Base-by-base conservation (phyloP, 2,888 invertebrate genomes). In the Trisateles emortualis region DNA sequence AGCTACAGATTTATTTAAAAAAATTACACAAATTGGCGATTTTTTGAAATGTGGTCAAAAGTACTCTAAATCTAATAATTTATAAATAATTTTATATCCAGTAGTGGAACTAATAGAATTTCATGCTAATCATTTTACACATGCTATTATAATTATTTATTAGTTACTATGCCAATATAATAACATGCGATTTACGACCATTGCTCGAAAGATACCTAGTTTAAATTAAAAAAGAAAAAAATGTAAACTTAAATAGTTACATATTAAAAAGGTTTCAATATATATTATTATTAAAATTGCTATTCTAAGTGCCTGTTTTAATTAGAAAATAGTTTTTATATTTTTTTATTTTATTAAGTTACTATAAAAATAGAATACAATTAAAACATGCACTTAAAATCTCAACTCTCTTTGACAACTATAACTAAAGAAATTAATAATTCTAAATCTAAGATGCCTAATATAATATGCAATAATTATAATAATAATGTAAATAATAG, bases 71-170 rank as follows among this genome's bases (percentile, higher is more conserved):
- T 50, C 22, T 42, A 36, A 36, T 30, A 38, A 14, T 43, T 38
- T 2, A 30, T 36, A 5, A 36, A 4, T 35, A 32, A 19, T 42
- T 49, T 36, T 8, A 54, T 41, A 59, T 52, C 55, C 60, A 68
- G 60, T 56, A 58, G 58, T 60, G 64, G 55, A 58, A 22, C 14
- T 30, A 36, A 43, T 32, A 43, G 14, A 29, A 30, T 43, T 41
- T 42, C 41, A 45, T 50, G 50, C 32, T 22, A 35, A 16, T 41
- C 26, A 14, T n/a, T 40, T 29, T 26, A 38, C 8, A 14, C 50
- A 50, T 50, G 50, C 50, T 3, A 38, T 30, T 16, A n/a, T 43
- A 22, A 29, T 50, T 38, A 22, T 10, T 29, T 26, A 26, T 8
- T 26, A 1, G 26, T 8, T n/a, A 36, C n/a, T n/a, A n/a, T n/a